Conservation (phyloP, 2,797 vertebrate species). For the Rhinophrynus dorsalis region DNA sequence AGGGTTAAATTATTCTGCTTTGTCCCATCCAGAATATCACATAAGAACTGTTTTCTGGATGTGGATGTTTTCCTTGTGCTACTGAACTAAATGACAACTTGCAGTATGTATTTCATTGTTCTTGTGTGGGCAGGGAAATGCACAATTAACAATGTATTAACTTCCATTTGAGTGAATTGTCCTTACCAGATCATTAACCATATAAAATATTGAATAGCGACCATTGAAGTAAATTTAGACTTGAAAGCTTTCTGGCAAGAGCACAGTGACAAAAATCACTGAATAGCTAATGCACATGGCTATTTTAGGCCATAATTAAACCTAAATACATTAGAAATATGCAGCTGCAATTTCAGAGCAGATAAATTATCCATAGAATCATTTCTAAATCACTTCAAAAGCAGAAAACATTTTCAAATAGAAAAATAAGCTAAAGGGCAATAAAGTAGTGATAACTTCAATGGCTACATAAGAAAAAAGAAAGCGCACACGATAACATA, state of each 20-base stretch:
- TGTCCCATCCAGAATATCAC: too few relatives aligned
- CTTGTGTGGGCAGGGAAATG: constrained; percentile 4
- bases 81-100: background rate
- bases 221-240: constrained; percentile 11
- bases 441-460: too few relatives aligned
- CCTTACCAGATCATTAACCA: constrained; percentile 22
- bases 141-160: constrained; percentile 31
- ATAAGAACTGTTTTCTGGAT: background rate
- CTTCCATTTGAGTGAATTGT: constrained; percentile 15
- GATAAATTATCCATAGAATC: background rate
- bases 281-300: constrained; percentile 1
- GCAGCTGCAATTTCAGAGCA: background rate
- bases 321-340: background rate
- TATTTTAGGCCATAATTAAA: constrained; percentile 14
- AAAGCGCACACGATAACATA: too few relatives aligned
- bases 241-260: constrained; percentile 10
- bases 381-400: too few relatives aligned
- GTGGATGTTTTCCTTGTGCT: background rate
- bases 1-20: too few relatives aligned
- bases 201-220: constrained; percentile 20
- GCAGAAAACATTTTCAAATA: too few relatives aligned
- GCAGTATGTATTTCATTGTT: constrained; percentile 5
- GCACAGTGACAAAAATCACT: constrained; percentile 10
- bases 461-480: too few relatives aligned
- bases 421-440: too few relatives aligned